These are phyloP conservation scores for Anabacerthia variegaticeps DNA, from an alignment of 2,797 vertebrate species.

Conservation along the genomic window DNA sequence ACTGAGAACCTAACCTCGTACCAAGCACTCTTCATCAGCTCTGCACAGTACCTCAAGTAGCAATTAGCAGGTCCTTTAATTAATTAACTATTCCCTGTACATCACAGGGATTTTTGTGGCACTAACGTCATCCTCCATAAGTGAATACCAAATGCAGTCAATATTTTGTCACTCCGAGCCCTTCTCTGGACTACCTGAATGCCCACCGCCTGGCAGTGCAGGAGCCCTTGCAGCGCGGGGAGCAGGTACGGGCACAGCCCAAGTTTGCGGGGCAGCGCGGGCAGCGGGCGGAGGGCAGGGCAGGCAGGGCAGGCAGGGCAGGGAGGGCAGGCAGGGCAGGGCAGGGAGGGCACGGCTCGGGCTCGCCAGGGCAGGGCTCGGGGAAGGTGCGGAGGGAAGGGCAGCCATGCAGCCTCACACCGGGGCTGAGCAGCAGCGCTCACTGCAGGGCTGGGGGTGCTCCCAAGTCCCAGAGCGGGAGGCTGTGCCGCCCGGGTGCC, in stretches of 20 bases:
- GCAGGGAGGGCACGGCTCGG: too few relatives aligned
- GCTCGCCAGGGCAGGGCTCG: too few relatives aligned
- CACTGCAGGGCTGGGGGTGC: neutral
- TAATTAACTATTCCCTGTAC: constrained; percentile 77
- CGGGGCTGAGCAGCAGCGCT: too few relatives aligned
- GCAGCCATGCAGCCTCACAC: too few relatives aligned
- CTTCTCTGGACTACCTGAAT: constrained; percentile 64
- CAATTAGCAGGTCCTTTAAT: constrained; percentile 81
- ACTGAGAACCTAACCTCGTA: constrained; percentile 73
- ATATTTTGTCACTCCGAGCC: constrained; percentile 76
- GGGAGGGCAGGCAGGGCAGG: too few relatives aligned
- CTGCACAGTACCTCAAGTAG: constrained; percentile 74
- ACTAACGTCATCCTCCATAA: constrained; percentile 74
- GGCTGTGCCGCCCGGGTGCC: neutral
- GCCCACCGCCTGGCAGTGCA: neutral
- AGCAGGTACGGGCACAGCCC: constrained; percentile 34
- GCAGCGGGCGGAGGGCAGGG: too few relatives aligned
- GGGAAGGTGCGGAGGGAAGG: too few relatives aligned
- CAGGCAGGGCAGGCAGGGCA: too few relatives aligned
- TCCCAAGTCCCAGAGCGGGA: neutral
- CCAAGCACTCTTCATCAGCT: constrained; percentile 72
- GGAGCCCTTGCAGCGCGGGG: neutral
- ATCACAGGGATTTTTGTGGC: constrained; percentile 74
- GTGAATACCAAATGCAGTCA: constrained; percentile 73
- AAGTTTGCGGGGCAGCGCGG: neutral